Evolutionary conservation across 2,888 invertebrate genomes (phyloP).

Genomic region (Rotaria sp.): DNA sequence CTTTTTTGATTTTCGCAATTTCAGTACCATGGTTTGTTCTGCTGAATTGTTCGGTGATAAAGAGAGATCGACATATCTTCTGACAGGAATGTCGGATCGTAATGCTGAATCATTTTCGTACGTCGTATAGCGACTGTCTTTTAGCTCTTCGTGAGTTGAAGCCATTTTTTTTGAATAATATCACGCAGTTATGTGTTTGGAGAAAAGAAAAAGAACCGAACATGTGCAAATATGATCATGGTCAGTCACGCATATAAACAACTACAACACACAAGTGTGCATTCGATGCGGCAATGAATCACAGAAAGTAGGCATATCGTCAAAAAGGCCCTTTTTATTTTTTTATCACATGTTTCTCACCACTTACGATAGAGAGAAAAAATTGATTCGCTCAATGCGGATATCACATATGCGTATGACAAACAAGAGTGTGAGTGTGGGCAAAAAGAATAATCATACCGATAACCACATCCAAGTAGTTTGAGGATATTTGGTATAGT

Average conservation of each 20-base stretch:
- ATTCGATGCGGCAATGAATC: not conserved
- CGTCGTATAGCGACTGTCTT: no score
- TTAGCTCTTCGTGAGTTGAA: not conserved
- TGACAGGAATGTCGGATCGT: not conserved
- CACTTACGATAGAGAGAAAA: no score
- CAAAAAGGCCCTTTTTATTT: no score
- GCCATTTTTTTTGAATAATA: not conserved
- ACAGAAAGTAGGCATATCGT: no score
- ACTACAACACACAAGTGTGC: not conserved
- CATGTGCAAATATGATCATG: not conserved
- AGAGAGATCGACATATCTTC: not conserved
- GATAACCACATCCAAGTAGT: no score
- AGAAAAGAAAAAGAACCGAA: not conserved
- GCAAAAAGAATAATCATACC: no score
- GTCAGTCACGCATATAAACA: not conserved
- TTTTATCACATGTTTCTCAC: no score
- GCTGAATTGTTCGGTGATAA: not conserved
- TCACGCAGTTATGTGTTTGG: not conserved
- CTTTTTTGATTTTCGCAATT: not conserved
- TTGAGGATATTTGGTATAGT: no score
- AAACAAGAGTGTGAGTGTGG: no score
- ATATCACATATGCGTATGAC: no score
- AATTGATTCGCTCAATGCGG: no score
- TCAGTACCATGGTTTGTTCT: not conserved
- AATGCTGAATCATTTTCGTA: not conserved